These are phyloP conservation scores for Troglohyphantes excavatus DNA, from an alignment of 2,888 invertebrate species.

Conservation along the genomic window DNA sequence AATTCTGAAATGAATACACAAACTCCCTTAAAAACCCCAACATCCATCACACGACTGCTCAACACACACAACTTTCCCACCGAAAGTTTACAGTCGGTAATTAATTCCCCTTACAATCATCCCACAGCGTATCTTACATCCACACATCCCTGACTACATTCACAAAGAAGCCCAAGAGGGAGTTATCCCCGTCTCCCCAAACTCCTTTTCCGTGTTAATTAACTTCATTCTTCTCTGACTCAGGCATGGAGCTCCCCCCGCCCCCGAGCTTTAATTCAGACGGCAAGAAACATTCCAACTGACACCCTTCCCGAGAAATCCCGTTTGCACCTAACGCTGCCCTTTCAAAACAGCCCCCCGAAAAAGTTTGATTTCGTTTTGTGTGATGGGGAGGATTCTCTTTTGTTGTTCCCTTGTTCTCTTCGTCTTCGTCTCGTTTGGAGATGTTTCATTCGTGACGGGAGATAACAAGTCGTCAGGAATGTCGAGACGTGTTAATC, in stretches of 20 bases:
- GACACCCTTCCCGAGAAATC: neutral
- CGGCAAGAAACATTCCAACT: conserved; percentile 1
- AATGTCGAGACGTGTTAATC: conserved; percentile 46
- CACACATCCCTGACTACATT: too few relatives aligned
- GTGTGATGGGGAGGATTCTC: neutral
- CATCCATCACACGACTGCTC: too few relatives aligned
- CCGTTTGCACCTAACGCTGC: neutral
- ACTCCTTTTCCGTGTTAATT: conserved; percentile 52
- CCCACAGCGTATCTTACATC: too few relatives aligned
- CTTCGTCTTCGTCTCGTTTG: neutral
- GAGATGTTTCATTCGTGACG: conserved; percentile 36
- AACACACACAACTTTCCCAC: too few relatives aligned
- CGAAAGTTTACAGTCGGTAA: too few relatives aligned
- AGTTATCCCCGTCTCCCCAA: too few relatives aligned
- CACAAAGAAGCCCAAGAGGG: too few relatives aligned
- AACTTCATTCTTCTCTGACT: conserved; percentile 54
- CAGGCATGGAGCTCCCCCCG: neutral
- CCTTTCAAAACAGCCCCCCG: neutral
- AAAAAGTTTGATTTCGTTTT: conserved; percentile 13
- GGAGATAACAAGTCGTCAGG: conserved; percentile 53
- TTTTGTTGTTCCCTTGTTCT: conserved; percentile 21
- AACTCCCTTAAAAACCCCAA: too few relatives aligned
- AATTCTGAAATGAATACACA: too few relatives aligned
- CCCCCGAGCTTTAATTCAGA: neutral
- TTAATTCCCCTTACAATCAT: too few relatives aligned